A percentile compares a stretch with the other conserved stretches of the same genome.
phyloP scores from a whole-genome alignment of 1,140 invertebrate genomes.

The Archivesica marissinica region DNA sequence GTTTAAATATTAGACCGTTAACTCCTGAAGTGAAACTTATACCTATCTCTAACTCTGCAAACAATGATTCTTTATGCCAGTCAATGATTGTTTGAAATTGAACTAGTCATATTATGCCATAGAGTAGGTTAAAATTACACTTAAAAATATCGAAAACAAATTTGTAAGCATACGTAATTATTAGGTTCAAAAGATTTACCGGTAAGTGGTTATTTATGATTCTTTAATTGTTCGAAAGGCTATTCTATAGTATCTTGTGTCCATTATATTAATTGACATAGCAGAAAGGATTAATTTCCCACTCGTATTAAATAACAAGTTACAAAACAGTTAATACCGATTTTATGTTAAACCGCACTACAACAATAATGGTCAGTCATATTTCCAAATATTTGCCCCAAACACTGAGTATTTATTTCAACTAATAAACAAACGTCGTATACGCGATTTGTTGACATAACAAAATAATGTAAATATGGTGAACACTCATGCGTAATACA shows the following conservation, averaged over 20 bases:
- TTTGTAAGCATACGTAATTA: slow-evolving; percentile 7
- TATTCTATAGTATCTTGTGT: slow-evolving; percentile 19
- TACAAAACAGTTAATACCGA: slow-evolving; percentile 1
- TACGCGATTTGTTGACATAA: too few species aligned
- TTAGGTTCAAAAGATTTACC: slow-evolving; percentile 7
- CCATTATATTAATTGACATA: slow-evolving; percentile 20
- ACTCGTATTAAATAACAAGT: not conserved
- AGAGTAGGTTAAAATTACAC: slow-evolving; percentile 18
- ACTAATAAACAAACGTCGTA: too few species aligned
- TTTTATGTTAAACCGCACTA: not conserved
- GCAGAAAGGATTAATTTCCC: slow-evolving; percentile 24
- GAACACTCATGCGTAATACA: too few species aligned
- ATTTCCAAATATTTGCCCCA: too few species aligned
- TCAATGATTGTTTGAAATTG: slow-evolving; percentile 6
- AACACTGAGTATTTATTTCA: not conserved
- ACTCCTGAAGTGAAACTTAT: not conserved
- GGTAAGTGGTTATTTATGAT: slow-evolving; percentile 12
- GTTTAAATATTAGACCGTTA: not conserved
- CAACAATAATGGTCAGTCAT: not conserved
- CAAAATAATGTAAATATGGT: too few species aligned
- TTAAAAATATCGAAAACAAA: slow-evolving; percentile 22
- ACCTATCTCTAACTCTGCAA: slow-evolving; percentile 11
- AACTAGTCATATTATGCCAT: not conserved
- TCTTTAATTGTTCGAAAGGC: slow-evolving; percentile 27
- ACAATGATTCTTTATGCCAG: slow-evolving; percentile 5